Percentiles rank a stretch among this genome's conserved stretches.
Evolutionary conservation across 1,140 invertebrate genomes (phyloP).

Genomic region (Drosophila mayri): DNA sequence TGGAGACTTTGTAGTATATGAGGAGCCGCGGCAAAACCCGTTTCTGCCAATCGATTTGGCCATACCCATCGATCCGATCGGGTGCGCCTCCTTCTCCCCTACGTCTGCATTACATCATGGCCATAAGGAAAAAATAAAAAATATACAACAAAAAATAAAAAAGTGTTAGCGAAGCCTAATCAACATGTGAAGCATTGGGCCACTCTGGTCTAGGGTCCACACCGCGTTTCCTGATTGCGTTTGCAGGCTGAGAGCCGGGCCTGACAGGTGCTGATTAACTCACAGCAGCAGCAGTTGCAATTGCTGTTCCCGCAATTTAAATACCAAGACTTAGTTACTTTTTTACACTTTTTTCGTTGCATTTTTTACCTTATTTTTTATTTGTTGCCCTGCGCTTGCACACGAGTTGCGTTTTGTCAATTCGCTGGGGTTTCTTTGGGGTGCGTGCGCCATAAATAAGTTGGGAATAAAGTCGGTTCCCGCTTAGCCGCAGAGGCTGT

Average conservation of each 20-base stretch:
- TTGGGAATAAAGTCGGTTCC: conserved; percentile 7
- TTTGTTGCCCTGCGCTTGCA: background rate
- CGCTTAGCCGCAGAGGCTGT: background rate
- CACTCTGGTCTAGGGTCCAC: conserved; percentile 24
- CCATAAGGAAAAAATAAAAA: conserved; percentile 47
- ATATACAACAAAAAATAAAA: conserved; percentile 41
- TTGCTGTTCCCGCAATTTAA: conserved; percentile 45
- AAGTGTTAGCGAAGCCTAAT: conserved; percentile 44
- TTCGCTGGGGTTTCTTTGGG: conserved; percentile 17
- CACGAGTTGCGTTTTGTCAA: conserved; percentile 42
- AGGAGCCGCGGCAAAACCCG: conserved; percentile 9
- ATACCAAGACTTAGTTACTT: conserved; percentile 26
- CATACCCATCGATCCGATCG: conserved; percentile 33
- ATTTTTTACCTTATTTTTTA: background rate
- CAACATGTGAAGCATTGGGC: conserved; percentile 59
- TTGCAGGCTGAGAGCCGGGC: conserved; percentile 23
- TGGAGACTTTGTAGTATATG: background rate
- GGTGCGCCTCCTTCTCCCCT: conserved; percentile 19
- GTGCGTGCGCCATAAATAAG: conserved; percentile 68
- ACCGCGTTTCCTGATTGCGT: conserved; percentile 69
- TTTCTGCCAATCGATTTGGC: conserved; percentile 45
- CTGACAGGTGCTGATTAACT: conserved; percentile 79
- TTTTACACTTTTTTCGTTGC: background rate
- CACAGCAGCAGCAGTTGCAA: conserved; percentile 27
- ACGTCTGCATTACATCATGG: conserved; percentile 58